These are phyloP conservation scores for Synanceia verrucosa DNA, from an alignment of 2,797 vertebrate genomes.

Conservation along the genomic window DNA sequence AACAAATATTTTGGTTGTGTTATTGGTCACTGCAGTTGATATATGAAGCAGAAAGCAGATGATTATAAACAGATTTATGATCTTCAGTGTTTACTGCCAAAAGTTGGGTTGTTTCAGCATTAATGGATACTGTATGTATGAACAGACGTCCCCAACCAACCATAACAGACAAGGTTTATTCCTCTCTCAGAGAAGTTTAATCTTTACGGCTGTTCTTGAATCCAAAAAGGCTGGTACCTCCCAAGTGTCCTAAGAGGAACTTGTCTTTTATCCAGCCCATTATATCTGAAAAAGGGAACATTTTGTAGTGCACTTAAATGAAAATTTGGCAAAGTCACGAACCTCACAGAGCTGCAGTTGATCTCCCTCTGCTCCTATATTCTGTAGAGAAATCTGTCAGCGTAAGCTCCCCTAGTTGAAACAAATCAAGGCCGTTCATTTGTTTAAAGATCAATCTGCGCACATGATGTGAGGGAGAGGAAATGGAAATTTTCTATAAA, in stretches of 20 bases:
- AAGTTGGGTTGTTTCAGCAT: constrained; percentile 43
- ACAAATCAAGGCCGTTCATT: constrained; percentile 2
- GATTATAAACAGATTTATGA: constrained; percentile 66
- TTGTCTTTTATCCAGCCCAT: constrained; percentile 18
- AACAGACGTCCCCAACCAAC: constrained; percentile 27
- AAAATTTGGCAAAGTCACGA: constrained; percentile 23
- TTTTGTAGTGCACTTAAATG: constrained; percentile 26
- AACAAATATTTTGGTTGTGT: constrained; percentile 2
- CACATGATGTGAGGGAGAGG: background rate
- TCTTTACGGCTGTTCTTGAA: constrained; percentile 41
- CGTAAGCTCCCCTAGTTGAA: background rate
- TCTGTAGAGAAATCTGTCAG: constrained; percentile 1
- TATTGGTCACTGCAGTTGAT: constrained; percentile 18
- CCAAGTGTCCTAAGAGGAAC: constrained; percentile 21
- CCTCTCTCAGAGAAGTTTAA: constrained; percentile 36
- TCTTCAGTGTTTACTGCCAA: constrained; percentile 52
- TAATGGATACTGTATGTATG: constrained; percentile 4
- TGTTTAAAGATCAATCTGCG: background rate
- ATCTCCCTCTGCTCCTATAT: constrained; percentile 8
- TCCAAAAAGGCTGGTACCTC: constrained; percentile 40
- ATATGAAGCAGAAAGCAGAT: constrained; percentile 48
- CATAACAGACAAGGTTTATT: constrained; percentile 28
- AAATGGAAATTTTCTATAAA: constrained; percentile 20
- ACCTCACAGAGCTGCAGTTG: constrained; percentile 9
- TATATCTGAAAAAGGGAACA: constrained; percentile 24